These are phyloP conservation scores for Phylloscopus trochilus DNA, from an alignment of 2,113 vertebrate species.

Conservation along the genomic window DNA sequence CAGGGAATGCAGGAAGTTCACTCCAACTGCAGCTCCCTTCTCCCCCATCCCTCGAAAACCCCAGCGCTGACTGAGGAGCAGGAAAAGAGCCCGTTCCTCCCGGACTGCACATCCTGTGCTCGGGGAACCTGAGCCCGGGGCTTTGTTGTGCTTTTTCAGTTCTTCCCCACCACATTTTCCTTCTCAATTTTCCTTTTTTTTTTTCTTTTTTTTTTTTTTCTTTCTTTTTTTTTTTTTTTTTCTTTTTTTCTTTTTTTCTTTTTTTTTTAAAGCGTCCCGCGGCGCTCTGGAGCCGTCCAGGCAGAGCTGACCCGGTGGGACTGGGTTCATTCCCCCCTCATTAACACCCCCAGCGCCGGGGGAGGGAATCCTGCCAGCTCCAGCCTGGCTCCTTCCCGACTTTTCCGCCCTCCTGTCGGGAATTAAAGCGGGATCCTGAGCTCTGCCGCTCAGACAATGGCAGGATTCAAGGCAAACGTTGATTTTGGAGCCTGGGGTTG, in stretches of 20 bases:
- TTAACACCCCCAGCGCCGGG: neutral
- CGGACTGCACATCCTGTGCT: neutral
- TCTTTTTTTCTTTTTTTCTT: neutral
- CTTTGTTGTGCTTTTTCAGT: neutral
- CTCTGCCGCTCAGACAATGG: slow-evolving; percentile 24
- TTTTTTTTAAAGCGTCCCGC: neutral
- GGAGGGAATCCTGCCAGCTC: neutral
- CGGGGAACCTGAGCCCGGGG: neutral
- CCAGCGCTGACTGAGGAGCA: neutral
- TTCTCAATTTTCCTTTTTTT: neutral
- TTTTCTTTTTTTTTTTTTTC: too few species aligned
- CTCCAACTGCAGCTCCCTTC: neutral
- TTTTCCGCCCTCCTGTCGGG: slow-evolving; percentile 4
- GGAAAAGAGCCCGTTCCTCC: neutral
- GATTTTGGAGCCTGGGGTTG: slow-evolving; percentile 36
- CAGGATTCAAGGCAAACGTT: slow-evolving; percentile 46
- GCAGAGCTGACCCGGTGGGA: neutral
- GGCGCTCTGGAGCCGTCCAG: neutral
- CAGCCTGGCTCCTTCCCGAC: neutral
- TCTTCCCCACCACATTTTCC: neutral
- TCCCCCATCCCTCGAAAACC: neutral
- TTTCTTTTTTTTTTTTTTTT: neutral
- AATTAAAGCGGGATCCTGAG: neutral
- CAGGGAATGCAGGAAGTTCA: neutral
- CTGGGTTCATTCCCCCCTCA: neutral